Base-by-base conservation (phyloP, 92 coral and sea anemone genomes). In the Parazoanthus atlanticus region DNA sequence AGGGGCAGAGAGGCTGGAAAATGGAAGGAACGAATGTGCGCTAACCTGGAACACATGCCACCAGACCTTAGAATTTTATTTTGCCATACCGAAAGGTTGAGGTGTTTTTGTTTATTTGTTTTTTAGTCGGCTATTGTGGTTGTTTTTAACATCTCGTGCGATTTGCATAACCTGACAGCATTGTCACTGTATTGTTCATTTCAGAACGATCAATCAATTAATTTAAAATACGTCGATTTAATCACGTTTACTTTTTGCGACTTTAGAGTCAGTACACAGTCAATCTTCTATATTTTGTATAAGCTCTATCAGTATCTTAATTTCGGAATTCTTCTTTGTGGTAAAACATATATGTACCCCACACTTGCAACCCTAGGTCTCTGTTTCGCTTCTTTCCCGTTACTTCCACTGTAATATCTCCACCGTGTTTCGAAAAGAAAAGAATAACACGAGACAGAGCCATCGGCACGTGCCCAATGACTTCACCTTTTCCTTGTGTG, bases 381-480 rank as follows among this genome's bases (percentile, higher is more conserved):
- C 75, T 70, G 75, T 70, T 70, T 70, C 75, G 75, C 75, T 31
- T 70, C 75, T 70, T 70, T 70, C 29, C 75, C 31, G 75, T 70
- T 70, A 70, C 16, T 70, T 70, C 21, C 75, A 70, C 4, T 70
- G 75, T 21, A 70, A 29, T 70, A 31, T 70, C 75, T 70, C 29
- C 75, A 70, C 75, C 75, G 1, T 70, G 75, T 70, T 70, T 70
- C 29, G 23, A n/a, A n/a, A n/a, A n/a, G n/a, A n/a, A n/a, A n/a
- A n/a, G n/a, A n/a, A n/a, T n/a, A n/a, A n/a, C n/a, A n/a, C n/a
- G n/a, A n/a, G n/a, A n/a, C n/a, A n/a, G n/a, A n/a, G n/a, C n/a
- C n/a, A n/a, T n/a, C n/a, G n/a, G n/a, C n/a, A n/a, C n/a, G n/a
- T n/a, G n/a, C n/a, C n/a, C n/a, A n/a, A n/a, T n/a, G n/a, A n/a